Conservation (phyloP, 2,797 vertebrate species). For the Merluccius polli region DNA sequence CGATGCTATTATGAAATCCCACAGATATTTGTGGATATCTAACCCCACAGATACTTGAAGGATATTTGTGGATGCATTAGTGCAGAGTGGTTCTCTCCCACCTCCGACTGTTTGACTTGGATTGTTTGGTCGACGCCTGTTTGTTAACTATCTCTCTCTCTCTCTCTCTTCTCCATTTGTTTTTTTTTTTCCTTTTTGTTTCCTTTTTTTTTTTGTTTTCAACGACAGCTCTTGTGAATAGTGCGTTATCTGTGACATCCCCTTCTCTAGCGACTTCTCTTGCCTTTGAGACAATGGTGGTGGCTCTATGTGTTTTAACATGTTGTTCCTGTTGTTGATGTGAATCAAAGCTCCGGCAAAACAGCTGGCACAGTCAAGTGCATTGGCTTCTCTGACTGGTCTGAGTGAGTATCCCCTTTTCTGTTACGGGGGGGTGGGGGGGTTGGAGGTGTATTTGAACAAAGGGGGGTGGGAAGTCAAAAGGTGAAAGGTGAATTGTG, state of each 20-base stretch:
- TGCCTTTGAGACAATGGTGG: constrained; percentile 98
- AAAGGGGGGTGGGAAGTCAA: constrained; percentile 14
- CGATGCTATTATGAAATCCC: neutral
- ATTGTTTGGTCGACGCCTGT: constrained; percentile 75
- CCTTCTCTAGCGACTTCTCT: constrained; percentile 84
- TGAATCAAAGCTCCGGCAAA: constrained; percentile 99
- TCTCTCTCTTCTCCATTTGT: constrained; percentile 75
- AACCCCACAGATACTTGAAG: neutral
- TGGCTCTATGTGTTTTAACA: constrained; percentile 99
- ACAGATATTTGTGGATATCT: neutral
- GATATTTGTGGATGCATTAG: constrained; percentile 59
- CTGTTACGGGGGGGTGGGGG: constrained; percentile 60
- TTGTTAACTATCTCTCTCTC: constrained; percentile 70
- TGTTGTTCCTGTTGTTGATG: constrained; percentile 99
- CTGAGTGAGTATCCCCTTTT: constrained; percentile 93
- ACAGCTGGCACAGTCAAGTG: constrained; percentile 99
- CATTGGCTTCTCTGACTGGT: constrained; percentile 99
- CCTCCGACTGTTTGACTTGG: constrained; percentile 67
- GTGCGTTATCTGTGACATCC: constrained; percentile 89
- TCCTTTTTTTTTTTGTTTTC: constrained; percentile 75
- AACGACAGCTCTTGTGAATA: constrained; percentile 90
- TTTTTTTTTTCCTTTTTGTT: constrained; percentile 57
- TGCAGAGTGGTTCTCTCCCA: constrained; percentile 67
- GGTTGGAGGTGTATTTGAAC: neutral
- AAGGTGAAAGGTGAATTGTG: constrained; percentile 25